Base-by-base conservation (phyloP, 2,888 invertebrate species). In the Drosophila mercatorum region DNA sequence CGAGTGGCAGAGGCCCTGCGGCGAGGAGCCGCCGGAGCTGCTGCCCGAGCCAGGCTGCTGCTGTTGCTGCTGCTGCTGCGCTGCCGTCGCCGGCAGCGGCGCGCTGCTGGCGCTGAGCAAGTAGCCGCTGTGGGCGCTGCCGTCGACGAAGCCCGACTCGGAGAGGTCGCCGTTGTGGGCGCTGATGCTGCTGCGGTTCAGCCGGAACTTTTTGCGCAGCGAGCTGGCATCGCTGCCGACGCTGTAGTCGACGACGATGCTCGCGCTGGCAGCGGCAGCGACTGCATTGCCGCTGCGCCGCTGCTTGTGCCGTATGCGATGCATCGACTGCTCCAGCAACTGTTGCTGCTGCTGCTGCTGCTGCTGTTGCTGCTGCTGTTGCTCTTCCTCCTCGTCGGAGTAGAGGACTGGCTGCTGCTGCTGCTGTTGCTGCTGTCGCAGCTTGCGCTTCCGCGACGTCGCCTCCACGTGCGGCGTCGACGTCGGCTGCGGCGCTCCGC, bases 111-210 rank as follows among this genome's bases (percentile, higher is more conserved):
- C 72, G 69, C 89, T 88, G 12, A 90, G 73, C 66, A 90, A 70
- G 59, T 85, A 91, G 49, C 84, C 83, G 60, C 85, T 88, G 71
- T 82, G 81, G 38, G 80, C 83, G 75, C 92, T 92, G 71, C 90
- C 88, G 72, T 92, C 92, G 40, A 93, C 91, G 57, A 92, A 92
- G 41, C 92, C 92, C n/a, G 92, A 92, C 63, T 92, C 92, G 56
- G 86, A 88, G 12, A 88, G 70, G 17, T 78, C 75, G 52, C 67
- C 62, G 62, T 61, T 74, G 56, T 34, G 36, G 34, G 47, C 60
- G 64, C 69, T 53, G 38, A 69, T 75, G 68, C 72, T 72, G 71
- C 49, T 91, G 64, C 87, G 91, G 73, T 90, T 92, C 28, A 93
- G 88, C 3, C 93, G 92, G 62, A 93, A 93, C 76, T 93, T 93